Evolutionary conservation across 2,797 vertebrate genomes (phyloP), one percentile per base, ranked within the genome.

Genomic region (Trichosurus vulpecula): DNA sequence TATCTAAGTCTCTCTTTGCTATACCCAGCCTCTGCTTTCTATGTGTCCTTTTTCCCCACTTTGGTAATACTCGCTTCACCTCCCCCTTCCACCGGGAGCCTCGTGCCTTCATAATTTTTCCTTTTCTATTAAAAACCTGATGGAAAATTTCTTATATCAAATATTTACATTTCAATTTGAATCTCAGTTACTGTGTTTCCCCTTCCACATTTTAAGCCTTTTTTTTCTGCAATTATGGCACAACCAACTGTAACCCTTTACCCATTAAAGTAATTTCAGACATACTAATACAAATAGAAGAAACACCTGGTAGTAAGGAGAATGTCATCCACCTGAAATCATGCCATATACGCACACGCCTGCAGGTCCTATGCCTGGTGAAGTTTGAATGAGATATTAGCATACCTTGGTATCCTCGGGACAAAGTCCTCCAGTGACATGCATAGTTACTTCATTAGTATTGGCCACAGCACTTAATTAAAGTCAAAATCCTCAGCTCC

Each of bases 141-240:
- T 66, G 61, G 61, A 66, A 81, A 87, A 51, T 25, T 6, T 11
- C 41, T 74, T 27, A 25, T 87, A 51, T 87, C 41, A 55, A 14
- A 27, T 55, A 56, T 13, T 10, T 22, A 11, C 31, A 87, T 87
- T 47, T 51, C 74, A 0, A 0, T 74, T 54, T 47, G 91, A 91
- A 41, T 91, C 5, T 1, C 14, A 81, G 0, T 0, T 54, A 31
- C 29, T 0, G 0, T 0, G 12, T 53, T 8, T 0, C 53, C 61
- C 35, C 54, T 4, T 47, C 94, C 13, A 0, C 0, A 0, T 30
- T 14, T 0, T 31, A 30, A 5, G 56, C 0, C 0, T 51, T 10
- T 27, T 6, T 61, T 57, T 93, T 27, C 8, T 47, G 53, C 66
- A 4, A 47, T 3, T 52, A 14, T 30, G n/a, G 52, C 52, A 41